Conservation (phyloP, 2,113 vertebrate species). For the Felis catus region F.catus_Fca126_mat1.0 CM031413.1:96650001-96650500, state of each 20-base stretch:
- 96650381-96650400: background rate
- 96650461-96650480: conserved; percentile 2
- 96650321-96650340: background rate
- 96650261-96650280: background rate
- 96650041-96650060: background rate
- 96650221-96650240: background rate
- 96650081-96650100: background rate
- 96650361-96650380: background rate
- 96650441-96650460: background rate
- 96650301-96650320: background rate
- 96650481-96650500: background rate
- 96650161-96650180: conserved; percentile 16
- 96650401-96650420: background rate
- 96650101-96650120: background rate
- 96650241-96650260: background rate
- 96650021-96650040: background rate
- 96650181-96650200: background rate
- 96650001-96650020: background rate
- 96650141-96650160: background rate
- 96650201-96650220: background rate
- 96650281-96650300: background rate
- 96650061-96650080: background rate
- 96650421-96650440: background rate
- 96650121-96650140: background rate
- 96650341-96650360: background rate